These are phyloP conservation scores for Orgyia antiqua DNA, from an alignment of 2,888 invertebrate genomes.

Conservation along the genomic window DNA sequence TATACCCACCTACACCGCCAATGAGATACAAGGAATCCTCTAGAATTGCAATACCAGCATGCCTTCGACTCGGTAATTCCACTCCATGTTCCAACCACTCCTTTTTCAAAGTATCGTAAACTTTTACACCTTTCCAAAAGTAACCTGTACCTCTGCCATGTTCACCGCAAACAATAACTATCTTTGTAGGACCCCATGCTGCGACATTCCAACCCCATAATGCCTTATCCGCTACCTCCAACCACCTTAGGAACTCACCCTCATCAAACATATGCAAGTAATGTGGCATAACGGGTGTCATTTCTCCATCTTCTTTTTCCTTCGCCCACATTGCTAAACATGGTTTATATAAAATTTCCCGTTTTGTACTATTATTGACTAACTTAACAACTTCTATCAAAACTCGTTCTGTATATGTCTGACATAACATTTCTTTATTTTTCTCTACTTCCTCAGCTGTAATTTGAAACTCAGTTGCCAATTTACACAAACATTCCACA, in stretches of 20 bases:
- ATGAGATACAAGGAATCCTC: constrained; percentile 50
- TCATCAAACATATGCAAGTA: constrained; percentile 44
- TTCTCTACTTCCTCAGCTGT: constrained; percentile 21
- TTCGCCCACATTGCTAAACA: constrained; percentile 45
- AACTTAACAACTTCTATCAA: constrained; percentile 45
- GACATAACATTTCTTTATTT: constrained; percentile 30
- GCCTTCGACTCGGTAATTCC: constrained; percentile 48
- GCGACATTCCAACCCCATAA: constrained; percentile 67
- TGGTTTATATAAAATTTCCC: constrained; percentile 37
- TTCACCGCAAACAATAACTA: constrained; percentile 60
- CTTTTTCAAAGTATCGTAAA: constrained; percentile 51
- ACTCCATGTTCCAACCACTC: constrained; percentile 58
- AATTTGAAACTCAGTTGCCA: constrained; percentile 28
- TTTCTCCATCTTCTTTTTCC: constrained; percentile 33
- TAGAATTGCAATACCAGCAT: constrained; percentile 48
- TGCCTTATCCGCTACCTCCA: constrained; percentile 52
- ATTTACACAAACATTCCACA: constrained; percentile 39
- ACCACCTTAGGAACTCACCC: constrained; percentile 46
- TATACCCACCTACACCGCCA: constrained; percentile 65
- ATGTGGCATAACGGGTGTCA: constrained; percentile 28
- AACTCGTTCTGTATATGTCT: constrained; percentile 48
- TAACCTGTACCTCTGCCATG: constrained; percentile 52
- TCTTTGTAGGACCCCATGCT: constrained; percentile 49
- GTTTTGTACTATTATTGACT: constrained; percentile 35
- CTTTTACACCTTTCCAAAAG: constrained; percentile 53